Evolutionary conservation across 2,888 invertebrate genomes (phyloP).

Genomic region (Cataglyphis rosenhaueri): DNA sequence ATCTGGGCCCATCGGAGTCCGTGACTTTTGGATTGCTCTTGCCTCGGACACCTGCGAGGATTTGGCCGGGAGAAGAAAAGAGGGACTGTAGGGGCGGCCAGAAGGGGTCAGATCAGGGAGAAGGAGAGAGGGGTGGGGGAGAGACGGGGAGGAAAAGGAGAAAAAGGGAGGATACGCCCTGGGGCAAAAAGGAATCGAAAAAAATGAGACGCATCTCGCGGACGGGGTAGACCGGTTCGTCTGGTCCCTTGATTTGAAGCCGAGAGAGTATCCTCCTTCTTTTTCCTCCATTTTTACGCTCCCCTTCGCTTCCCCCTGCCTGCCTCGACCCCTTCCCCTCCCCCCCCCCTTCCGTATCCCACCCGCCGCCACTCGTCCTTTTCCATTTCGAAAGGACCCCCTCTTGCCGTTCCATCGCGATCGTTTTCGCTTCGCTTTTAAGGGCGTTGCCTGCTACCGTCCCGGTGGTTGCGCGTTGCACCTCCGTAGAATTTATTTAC

Average conservation of each 20-base stretch:
- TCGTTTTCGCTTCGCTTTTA: slow-evolving; percentile 56
- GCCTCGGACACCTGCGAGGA: slow-evolving; percentile 76
- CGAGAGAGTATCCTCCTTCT: slow-evolving; percentile 75
- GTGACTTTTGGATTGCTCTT: slow-evolving; percentile 71
- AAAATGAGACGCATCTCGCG: slow-evolving; percentile 71
- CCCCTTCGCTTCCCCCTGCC: slow-evolving; percentile 33
- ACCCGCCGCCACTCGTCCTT: slow-evolving; percentile 33
- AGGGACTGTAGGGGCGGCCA: slow-evolving; percentile 33
- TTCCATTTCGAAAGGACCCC: slow-evolving; percentile 39
- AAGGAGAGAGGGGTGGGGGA: slow-evolving; percentile 32
- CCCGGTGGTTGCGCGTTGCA: slow-evolving; percentile 44
- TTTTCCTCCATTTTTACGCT: slow-evolving; percentile 69
- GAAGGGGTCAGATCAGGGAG: slow-evolving; percentile 33
- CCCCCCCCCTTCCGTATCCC: background rate
- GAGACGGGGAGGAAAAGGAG: slow-evolving; percentile 48
- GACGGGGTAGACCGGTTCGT: slow-evolving; percentile 80
- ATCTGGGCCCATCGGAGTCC: slow-evolving; percentile 61
- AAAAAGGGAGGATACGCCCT: slow-evolving; percentile 62
- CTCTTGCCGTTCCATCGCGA: slow-evolving; percentile 22
- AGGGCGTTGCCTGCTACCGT: slow-evolving; percentile 70
- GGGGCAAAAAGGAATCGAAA: slow-evolving; percentile 57
- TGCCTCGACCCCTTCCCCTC: background rate
- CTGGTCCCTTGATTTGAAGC: slow-evolving; percentile 81
- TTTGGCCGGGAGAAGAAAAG: slow-evolving; percentile 56
- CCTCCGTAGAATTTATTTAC: slow-evolving; percentile 56